These are phyloP conservation scores for Tetrao urogallus DNA, from an alignment of 2,113 vertebrate genomes.

Conservation along the genomic window DNA sequence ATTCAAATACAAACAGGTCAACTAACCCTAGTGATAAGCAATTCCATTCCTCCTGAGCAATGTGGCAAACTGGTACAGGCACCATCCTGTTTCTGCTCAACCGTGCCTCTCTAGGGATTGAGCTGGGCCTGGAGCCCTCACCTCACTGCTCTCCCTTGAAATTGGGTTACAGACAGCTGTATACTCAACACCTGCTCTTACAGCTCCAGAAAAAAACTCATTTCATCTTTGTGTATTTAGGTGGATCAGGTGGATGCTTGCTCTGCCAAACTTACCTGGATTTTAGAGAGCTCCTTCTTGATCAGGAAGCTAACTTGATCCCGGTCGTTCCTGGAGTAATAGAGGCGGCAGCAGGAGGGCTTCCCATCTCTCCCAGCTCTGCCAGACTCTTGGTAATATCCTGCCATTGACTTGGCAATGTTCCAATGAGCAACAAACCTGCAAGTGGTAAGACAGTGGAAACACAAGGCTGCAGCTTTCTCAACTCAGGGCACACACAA, in stretches of 20 bases:
- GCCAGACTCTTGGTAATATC: conserved; percentile 98
- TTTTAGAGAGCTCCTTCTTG: conserved; percentile 85
- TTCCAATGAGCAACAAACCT: conserved; percentile 99
- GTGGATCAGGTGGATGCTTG: background rate
- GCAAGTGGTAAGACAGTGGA: background rate
- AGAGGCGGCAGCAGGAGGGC: conserved; percentile 90
- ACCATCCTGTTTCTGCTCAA: background rate
- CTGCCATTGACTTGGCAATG: conserved; percentile 95
- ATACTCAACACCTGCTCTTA: background rate
- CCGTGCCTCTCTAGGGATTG: background rate
- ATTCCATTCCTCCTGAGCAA: background rate
- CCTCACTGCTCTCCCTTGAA: background rate
- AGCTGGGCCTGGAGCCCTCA: background rate
- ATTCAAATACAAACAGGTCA: background rate
- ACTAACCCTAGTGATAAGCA: background rate
- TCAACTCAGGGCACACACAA: background rate
- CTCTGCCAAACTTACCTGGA: conserved; percentile 78
- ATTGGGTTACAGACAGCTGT: background rate
- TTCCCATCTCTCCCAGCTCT: conserved; percentile 94
- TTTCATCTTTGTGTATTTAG: background rate
- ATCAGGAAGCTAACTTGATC: conserved; percentile 93
- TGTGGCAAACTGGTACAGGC: background rate
- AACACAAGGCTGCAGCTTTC: background rate
- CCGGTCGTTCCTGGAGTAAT: conserved; percentile 90
- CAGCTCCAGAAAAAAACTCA: background rate